Percentiles rank a stretch among this genome's conserved stretches.
phyloP scores from a whole-genome alignment of 2,797 vertebrate species.

The Cryptoprocta ferox region DNA sequence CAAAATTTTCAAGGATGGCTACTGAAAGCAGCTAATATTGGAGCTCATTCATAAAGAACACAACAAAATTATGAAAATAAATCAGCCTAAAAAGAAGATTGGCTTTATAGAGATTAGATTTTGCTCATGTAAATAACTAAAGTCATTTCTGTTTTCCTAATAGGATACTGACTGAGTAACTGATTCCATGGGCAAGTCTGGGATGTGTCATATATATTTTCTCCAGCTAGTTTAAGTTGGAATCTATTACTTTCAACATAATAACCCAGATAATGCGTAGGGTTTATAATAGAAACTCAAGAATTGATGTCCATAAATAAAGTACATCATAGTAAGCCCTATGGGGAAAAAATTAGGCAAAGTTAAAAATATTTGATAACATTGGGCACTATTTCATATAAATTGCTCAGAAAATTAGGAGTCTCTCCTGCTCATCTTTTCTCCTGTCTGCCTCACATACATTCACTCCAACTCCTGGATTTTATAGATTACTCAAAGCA shows the following conservation, averaged over 20 bases:
- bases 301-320: not conserved
- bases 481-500: not conserved
- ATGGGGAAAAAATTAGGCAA: not conserved
- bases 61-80: not conserved
- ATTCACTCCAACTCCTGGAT: not conserved
- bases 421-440: not conserved
- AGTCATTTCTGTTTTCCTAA: not conserved
- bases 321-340: not conserved
- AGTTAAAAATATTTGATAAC: not conserved
- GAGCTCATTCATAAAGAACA: not conserved
- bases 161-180: not conserved
- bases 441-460: not conserved
- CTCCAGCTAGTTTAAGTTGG: not conserved
- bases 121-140: not conserved
- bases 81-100: not conserved
- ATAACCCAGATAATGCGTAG: not conserved
- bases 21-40: not conserved
- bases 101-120: not conserved
- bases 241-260: not conserved
- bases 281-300: not conserved
- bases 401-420: not conserved
- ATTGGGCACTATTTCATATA: not conserved
- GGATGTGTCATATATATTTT: not conserved
- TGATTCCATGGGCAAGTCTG: not conserved
- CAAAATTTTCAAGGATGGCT: not conserved